Evolutionary conservation across 2,888 invertebrate species (phyloP).

Genomic region (Caenorhabditis angaria): DNA sequence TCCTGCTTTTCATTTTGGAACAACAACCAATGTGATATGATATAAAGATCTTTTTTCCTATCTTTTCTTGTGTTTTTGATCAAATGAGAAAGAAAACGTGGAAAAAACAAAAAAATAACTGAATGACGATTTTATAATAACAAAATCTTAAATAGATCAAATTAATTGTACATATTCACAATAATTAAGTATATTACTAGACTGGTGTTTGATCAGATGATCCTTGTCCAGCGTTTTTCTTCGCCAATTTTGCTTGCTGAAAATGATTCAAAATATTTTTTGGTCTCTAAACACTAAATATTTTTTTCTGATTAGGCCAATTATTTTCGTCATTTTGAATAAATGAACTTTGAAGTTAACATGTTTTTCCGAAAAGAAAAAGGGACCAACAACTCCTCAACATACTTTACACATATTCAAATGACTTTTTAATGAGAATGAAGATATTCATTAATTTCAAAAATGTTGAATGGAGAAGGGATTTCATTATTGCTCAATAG

Average conservation of each 20-base stretch:
- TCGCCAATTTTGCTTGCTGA: slow-evolving; percentile 38
- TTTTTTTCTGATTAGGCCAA: neutral
- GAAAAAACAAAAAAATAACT: neutral
- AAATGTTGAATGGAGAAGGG: too few species aligned
- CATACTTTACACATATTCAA: too few species aligned
- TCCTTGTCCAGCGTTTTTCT: slow-evolving; percentile 29
- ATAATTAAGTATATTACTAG: neutral
- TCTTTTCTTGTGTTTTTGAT: too few species aligned
- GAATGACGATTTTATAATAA: neutral
- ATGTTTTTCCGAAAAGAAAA: neutral
- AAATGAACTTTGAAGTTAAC: neutral
- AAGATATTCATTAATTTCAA: too few species aligned
- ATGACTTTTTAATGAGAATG: neutral
- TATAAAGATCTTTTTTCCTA: neutral
- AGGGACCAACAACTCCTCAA: neutral
- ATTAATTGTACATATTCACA: neutral
- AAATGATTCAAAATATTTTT: slow-evolving; percentile 9
- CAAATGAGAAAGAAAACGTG: too few species aligned
- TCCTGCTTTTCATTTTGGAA: neutral
- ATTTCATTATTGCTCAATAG: too few species aligned
- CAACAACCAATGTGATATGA: neutral
- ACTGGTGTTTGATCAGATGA: slow-evolving; percentile 18
- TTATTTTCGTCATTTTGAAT: neutral
- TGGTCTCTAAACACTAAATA: neutral
- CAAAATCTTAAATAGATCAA: neutral